Percentiles rank a stretch among this genome's conserved stretches.
phyloP scores from a whole-genome alignment of 2,113 vertebrate genomes.

The Gymnarchus niloticus region DNA sequence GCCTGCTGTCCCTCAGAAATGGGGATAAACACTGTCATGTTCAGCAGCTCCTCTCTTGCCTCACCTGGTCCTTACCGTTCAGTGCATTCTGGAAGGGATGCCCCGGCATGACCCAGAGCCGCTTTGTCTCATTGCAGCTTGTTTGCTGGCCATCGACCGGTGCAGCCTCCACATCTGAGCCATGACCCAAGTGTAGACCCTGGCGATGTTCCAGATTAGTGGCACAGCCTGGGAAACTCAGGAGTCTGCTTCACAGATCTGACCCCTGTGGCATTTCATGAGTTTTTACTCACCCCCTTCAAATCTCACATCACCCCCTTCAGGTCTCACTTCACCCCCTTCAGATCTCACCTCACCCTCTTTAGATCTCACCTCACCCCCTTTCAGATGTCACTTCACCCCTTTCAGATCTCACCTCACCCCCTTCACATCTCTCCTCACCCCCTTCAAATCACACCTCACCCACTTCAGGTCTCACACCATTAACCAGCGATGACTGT shows the following conservation, averaged over 20 bases:
- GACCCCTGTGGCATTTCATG: no score
- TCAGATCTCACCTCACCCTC: no score
- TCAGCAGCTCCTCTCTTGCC: background rate
- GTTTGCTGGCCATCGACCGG: background rate
- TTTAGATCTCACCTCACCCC: no score
- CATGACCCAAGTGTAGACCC: background rate
- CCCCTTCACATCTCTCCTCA: no score
- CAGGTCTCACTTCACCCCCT: no score
- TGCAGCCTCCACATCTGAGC: background rate
- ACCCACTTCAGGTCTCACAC: background rate
- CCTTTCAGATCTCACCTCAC: no score
- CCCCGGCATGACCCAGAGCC: background rate
- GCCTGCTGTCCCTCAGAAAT: background rate
- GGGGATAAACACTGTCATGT: background rate
- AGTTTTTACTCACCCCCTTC: background rate
- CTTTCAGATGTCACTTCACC: no score
- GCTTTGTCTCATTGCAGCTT: constrained; percentile 19
- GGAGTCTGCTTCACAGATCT: no score
- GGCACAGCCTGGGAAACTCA: no score
- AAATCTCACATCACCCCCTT: background rate
- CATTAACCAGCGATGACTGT: background rate
- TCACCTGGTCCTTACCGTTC: constrained; percentile 2
- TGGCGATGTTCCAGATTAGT: background rate
- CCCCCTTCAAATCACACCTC: no score
- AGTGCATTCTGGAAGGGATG: background rate